phyloP scores from a whole-genome alignment of 2,113 vertebrate species.

The Sula dactylatra region DNA sequence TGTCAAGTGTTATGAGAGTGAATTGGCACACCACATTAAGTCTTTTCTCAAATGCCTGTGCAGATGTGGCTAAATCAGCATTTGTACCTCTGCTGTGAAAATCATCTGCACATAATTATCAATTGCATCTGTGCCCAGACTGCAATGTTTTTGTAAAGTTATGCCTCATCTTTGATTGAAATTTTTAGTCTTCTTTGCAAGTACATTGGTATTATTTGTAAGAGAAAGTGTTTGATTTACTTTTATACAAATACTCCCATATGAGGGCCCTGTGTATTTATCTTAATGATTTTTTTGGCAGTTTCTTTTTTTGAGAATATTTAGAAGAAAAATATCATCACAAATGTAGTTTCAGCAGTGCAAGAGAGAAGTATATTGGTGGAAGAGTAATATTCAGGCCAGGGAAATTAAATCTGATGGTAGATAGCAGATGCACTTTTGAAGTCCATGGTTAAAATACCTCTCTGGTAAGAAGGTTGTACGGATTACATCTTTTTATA shows the following conservation, averaged over 20 bases:
- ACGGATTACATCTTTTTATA: conserved; percentile 30
- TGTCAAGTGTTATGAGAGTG: neutral
- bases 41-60: neutral
- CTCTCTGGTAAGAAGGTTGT: conserved; percentile 3
- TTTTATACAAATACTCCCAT: neutral
- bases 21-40: neutral
- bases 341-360: neutral
- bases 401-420: neutral
- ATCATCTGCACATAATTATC: neutral
- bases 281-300: neutral
- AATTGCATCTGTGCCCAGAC: neutral
- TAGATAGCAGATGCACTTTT: neutral
- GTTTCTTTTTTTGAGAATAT: neutral
- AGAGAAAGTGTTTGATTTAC: neutral
- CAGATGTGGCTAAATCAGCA: neutral
- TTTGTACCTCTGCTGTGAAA: neutral
- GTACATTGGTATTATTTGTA: neutral
- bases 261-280: neutral
- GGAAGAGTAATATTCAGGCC: neutral
- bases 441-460: neutral
- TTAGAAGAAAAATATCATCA: neutral
- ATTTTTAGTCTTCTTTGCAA: neutral
- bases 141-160: neutral
- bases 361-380: neutral
- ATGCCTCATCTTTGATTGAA: neutral